Evolutionary conservation across 2,113 vertebrate genomes (phyloP).

Genomic region (Acanthisitta chloris): DNA sequence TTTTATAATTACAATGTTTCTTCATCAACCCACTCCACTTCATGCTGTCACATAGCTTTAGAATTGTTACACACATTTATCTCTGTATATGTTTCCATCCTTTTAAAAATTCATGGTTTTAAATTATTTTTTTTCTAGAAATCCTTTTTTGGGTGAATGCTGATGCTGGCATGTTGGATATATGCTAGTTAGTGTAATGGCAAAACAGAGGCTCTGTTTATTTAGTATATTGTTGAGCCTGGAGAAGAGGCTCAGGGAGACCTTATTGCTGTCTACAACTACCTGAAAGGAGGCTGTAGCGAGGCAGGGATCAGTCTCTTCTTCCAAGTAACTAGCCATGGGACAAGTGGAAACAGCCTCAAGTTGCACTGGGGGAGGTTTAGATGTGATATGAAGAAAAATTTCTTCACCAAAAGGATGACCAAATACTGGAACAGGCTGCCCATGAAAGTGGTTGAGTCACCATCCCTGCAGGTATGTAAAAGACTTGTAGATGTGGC

Average conservation of each 20-base stretch:
- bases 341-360: background rate
- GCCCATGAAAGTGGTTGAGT: too few species aligned
- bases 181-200: background rate
- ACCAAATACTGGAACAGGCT: background rate
- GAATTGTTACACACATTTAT: background rate
- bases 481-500: too few species aligned
- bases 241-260: too few species aligned
- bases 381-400: background rate
- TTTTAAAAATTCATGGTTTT: background rate
- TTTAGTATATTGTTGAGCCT: too few species aligned
- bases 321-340: too few species aligned
- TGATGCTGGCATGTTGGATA: background rate
- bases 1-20: slow-evolving; percentile 29
- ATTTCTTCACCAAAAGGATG: background rate
- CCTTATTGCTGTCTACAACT: too few species aligned
- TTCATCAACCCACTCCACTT: slow-evolving; percentile 18
- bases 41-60: background rate
- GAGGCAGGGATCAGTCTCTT: too few species aligned
- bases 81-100: background rate
- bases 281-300: too few species aligned
- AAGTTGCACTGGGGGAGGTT: background rate
- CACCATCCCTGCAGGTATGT: too few species aligned
- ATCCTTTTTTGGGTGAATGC: background rate
- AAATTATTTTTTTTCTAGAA: background rate
- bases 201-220: background rate